Conservation (phyloP, 2,888 invertebrate genomes). For the Allacma fusca region DNA sequence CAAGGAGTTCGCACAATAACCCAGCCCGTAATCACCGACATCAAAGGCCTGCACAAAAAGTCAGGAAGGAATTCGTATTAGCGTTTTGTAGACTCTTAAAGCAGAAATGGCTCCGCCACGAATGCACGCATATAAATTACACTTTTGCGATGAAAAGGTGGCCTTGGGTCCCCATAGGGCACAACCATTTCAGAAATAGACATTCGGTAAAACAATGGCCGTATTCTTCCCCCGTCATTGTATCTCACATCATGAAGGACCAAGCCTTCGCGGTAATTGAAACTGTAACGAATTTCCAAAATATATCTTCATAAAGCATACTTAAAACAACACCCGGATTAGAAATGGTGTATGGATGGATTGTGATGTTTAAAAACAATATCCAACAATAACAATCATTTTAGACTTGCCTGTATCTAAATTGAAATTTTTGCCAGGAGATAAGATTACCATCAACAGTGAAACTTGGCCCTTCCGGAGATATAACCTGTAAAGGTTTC, state of each 20-base stretch:
- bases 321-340: too few relatives aligned
- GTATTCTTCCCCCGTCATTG: constrained; percentile 47
- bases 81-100: too few relatives aligned
- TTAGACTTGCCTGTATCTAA: constrained; percentile 53
- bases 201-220: constrained; percentile 54
- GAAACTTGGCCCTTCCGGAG: constrained; percentile 58
- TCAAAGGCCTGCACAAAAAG: constrained; percentile 50
- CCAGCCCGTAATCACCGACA: constrained; percentile 54
- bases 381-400: too few relatives aligned
- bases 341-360: too few relatives aligned
- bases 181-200: constrained; percentile 58
- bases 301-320: too few relatives aligned
- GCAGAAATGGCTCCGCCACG: too few relatives aligned
- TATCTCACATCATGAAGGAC: constrained; percentile 56
- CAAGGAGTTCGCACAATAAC: constrained; percentile 55
- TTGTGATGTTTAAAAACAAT: too few relatives aligned
- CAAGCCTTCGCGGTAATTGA: constrained; percentile 55
- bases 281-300: too few relatives aligned
- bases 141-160: constrained; percentile 58
- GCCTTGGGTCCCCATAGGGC: constrained; percentile 58
- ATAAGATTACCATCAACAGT: constrained; percentile 53
- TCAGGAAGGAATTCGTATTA: not conserved
- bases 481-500: constrained; percentile 52
- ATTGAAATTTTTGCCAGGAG: constrained; percentile 58
- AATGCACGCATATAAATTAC: constrained; percentile 34